Evolutionary conservation across 1,140 invertebrate genomes (phyloP).

Genomic region (Heliothis subflexa): DNA sequence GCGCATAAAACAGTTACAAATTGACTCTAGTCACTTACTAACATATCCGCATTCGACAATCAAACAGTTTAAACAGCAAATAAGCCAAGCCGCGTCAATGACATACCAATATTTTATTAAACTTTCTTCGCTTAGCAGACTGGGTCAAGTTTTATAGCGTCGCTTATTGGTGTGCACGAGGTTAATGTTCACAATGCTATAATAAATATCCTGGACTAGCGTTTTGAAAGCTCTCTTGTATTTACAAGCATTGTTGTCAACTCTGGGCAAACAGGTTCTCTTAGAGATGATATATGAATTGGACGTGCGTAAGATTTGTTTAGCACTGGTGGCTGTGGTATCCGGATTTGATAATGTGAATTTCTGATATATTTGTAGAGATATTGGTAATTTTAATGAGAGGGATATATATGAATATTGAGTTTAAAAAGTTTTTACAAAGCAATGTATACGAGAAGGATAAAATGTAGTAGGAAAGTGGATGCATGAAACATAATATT

Average conservation of each 20-base stretch:
- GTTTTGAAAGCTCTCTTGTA: conserved; percentile 28
- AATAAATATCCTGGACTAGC: conserved; percentile 26
- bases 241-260: conserved; percentile 36
- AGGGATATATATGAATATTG: too few species aligned
- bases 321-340: background rate
- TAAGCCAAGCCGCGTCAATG: background rate
- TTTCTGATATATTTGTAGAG: background rate
- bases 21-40: too few species aligned
- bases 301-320: conserved; percentile 17
- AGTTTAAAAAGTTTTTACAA: too few species aligned
- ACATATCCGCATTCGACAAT: too few species aligned
- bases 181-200: conserved; percentile 21
- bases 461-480: too few species aligned
- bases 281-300: conserved; percentile 24
- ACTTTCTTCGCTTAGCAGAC: background rate
- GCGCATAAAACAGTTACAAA: too few species aligned
- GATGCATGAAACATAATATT: too few species aligned
- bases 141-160: conserved; percentile 15
- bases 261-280: conserved; percentile 13
- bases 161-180: background rate
- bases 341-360: conserved; percentile 15
- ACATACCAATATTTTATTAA: background rate
- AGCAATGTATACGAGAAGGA: too few species aligned
- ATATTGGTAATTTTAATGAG: too few species aligned
- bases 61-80: too few species aligned